Base-by-base conservation (phyloP, 2,888 invertebrate species). In the Argyra leucocephala region DNA sequence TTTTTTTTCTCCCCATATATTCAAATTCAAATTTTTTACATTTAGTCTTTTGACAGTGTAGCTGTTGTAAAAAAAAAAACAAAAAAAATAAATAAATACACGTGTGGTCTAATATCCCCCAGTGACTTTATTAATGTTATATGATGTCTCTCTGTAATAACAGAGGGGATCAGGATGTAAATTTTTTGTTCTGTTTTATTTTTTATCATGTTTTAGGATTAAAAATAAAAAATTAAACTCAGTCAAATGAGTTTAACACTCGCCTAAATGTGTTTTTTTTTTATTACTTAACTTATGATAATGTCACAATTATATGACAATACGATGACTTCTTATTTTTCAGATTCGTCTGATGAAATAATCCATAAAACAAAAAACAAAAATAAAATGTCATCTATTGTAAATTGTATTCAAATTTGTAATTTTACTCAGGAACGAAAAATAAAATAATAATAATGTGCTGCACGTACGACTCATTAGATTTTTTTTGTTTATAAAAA, bases 231-330 rank as follows among this genome's bases (percentile, higher is more conserved):
- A 18, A 48, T 31, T 6, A n/a, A 7, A 31, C 10, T 31, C n/a
- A n/a, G n/a, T n/a, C n/a, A n/a, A n/a, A 7, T 31, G 31, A 31
- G 31, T 31, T 31, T 31, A 31, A 31, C 31, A 31, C 31, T 31
- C 31, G 6, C 10, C 10, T 31, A 31, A 31, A 31, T 31, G 31
- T 10, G 5, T 31, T 10, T 7, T 31, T 31, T 7, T 31, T 31
- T 31, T 31, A 7, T 10, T 7, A 31, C 31, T 10, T 10, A 7
- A 31, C 18, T 48, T 48, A 18, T 48, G n/a, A 48, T 48, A 48
- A 48, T 48, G 48, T 48, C 48, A 48, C 48, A 48, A 48, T 48
- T 48, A 48, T 48, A 18, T 48, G 48, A 48, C 48, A 48, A 48
- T 48, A 48, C 5, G 48, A 48, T 48, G 48, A 48, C 48, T 48